phyloP scores from a whole-genome alignment of 2,797 vertebrate species.

The Helostoma temminkii region DNA sequence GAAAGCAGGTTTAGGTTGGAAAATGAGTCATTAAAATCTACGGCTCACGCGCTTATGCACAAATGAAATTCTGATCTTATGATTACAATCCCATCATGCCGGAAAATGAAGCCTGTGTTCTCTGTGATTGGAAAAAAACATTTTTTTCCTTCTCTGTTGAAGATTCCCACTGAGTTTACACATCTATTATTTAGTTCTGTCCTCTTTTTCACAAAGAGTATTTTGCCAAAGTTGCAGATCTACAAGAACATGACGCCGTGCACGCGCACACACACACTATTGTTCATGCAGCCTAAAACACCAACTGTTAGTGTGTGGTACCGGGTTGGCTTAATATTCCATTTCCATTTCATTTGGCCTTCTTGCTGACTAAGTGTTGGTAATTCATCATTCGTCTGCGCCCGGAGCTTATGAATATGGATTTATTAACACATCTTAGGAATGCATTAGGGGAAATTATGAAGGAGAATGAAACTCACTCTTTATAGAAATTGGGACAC shows the following conservation, averaged over 20 bases:
- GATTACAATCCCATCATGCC: conserved; percentile 56
- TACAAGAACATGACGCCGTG: not conserved
- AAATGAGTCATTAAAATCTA: conserved; percentile 63
- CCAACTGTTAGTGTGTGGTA: conserved; percentile 29
- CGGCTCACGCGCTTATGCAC: conserved; percentile 18
- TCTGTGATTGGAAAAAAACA: conserved; percentile 41
- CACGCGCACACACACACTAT: not conserved
- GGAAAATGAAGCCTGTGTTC: conserved; percentile 59
- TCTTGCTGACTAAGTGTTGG: conserved; percentile 77
- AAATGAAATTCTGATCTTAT: conserved; percentile 47
- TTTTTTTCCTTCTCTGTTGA: conserved; percentile 14
- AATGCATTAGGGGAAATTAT: conserved; percentile 73
- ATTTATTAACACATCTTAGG: conserved; percentile 77
- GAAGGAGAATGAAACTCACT: conserved; percentile 44
- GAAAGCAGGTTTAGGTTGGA: conserved; percentile 9
- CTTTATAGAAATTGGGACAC: conserved; percentile 49
- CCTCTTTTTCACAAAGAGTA: conserved; percentile 40
- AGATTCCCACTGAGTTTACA: conserved; percentile 48
- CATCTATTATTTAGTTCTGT: conserved; percentile 71
- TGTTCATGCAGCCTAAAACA: conserved; percentile 53
- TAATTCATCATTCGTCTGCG: conserved; percentile 63
- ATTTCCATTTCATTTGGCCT: conserved; percentile 60
- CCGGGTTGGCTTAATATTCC: conserved; percentile 44
- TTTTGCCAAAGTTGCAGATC: conserved; percentile 39
- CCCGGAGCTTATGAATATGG: conserved; percentile 74